Conservation (phyloP, 2,113 vertebrate genomes). For the Percina caprodes region DNA sequence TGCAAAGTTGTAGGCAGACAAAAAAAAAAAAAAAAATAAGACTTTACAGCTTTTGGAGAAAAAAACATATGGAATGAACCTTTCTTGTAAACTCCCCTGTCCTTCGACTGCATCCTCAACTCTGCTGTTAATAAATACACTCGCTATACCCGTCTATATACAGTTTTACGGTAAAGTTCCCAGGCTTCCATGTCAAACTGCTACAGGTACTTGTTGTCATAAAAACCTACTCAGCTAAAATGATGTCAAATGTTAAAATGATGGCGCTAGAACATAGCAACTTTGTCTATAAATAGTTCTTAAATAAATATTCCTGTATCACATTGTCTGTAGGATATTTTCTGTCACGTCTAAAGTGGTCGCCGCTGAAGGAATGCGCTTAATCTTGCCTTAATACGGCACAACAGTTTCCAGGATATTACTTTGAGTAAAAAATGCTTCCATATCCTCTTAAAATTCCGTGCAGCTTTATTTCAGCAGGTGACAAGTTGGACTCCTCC, state of each 20-base stretch:
- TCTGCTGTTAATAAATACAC: slow-evolving; percentile 75
- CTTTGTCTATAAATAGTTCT: slow-evolving; percentile 82
- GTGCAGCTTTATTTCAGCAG: slow-evolving; percentile 26
- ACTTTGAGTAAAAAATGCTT: not conserved
- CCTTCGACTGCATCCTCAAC: not conserved
- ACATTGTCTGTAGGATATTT: slow-evolving; percentile 80
- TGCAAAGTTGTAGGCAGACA: slow-evolving; percentile 87
- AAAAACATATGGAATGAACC: slow-evolving; percentile 66
- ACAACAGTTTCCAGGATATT: not conserved
- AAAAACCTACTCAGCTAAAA: slow-evolving; percentile 71
- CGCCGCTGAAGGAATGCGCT: slow-evolving; percentile 28
- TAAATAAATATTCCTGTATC: slow-evolving; percentile 85
- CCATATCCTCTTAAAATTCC: not conserved
- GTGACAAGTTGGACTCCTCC: slow-evolving; percentile 31
- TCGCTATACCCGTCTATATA: slow-evolving; percentile 36
- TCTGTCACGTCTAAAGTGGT: slow-evolving; percentile 5
- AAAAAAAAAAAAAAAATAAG: slow-evolving; percentile 61
- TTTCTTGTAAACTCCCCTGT: slow-evolving; percentile 59
- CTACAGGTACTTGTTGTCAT: slow-evolving; percentile 40
- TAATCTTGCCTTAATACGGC: slow-evolving; percentile 25
- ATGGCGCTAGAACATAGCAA: slow-evolving; percentile 65
- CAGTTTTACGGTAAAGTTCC: slow-evolving; percentile 11
- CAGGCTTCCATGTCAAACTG: slow-evolving; percentile 33
- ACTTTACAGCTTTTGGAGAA: slow-evolving; percentile 65
- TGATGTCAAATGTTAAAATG: slow-evolving; percentile 66